These are phyloP conservation scores for Eupristina koningsbergeri DNA, from an alignment of 1,140 invertebrate genomes.

Conservation along the genomic window DNA sequence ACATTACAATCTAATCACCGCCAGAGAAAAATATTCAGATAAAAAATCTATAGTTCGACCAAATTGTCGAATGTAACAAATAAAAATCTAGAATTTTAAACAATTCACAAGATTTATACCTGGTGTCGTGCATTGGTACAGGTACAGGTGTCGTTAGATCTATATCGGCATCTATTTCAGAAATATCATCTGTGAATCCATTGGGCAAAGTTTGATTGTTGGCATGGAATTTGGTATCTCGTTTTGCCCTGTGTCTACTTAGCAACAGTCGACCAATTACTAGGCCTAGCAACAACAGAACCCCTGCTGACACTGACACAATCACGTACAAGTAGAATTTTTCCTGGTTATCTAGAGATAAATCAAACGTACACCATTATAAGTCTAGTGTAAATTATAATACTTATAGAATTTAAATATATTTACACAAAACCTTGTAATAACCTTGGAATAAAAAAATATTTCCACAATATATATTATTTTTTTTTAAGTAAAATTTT, in stretches of 20 bases:
- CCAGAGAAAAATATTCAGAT: too few relatives aligned
- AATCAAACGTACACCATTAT: neutral
- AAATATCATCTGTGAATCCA: slow-evolving; percentile 81
- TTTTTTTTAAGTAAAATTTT: too few relatives aligned
- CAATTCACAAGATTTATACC: slow-evolving; percentile 55
- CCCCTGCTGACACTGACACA: slow-evolving; percentile 79
- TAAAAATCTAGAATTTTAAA: neutral
- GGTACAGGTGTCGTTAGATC: slow-evolving; percentile 78
- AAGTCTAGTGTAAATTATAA: neutral
- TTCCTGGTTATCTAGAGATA: slow-evolving; percentile 81
- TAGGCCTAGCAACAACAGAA: slow-evolving; percentile 80
- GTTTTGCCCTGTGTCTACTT: slow-evolving; percentile 75
- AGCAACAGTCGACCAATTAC: slow-evolving; percentile 79
- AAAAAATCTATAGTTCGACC: too few relatives aligned
- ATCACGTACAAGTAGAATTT: slow-evolving; percentile 85
- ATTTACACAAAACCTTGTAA: too few relatives aligned
- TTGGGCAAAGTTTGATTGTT: slow-evolving; percentile 79
- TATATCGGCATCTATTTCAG: slow-evolving; percentile 82
- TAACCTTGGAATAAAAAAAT: too few relatives aligned
- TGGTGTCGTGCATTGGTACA: slow-evolving; percentile 72
- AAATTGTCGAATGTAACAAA: too few relatives aligned
- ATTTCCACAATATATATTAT: too few relatives aligned
- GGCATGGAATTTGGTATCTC: slow-evolving; percentile 74
- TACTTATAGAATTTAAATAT: neutral
- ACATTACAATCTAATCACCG: too few relatives aligned